A percentile compares a stretch with the other conserved stretches of the same genome.
Evolutionary conservation across 2,888 invertebrate genomes (phyloP).

Genomic region (Cartodere bifasciata): DNA sequence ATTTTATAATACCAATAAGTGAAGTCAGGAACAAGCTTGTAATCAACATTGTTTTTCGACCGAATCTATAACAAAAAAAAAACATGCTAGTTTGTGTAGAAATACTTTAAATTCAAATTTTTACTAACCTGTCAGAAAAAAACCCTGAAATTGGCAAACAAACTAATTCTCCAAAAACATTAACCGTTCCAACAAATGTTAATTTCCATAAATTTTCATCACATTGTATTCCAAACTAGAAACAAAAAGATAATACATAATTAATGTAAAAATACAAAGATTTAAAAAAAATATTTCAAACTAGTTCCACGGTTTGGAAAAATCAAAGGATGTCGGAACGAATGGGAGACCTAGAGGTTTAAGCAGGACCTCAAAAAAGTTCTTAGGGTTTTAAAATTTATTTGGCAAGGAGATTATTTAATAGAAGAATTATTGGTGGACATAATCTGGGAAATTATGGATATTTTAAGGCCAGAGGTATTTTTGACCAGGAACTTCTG

Average conservation of each 20-base stretch:
- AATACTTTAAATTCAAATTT: too few species aligned
- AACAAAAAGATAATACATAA: constrained; percentile 14
- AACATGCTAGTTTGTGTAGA: too few species aligned
- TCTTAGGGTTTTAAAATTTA: too few species aligned
- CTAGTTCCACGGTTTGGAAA: constrained; percentile 1
- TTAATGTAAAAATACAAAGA: not conserved
- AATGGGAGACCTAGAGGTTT: too few species aligned
- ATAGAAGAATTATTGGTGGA: too few species aligned
- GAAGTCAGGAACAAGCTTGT: constrained; percentile 45
- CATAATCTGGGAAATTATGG: too few species aligned
- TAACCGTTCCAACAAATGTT: constrained; percentile 56
- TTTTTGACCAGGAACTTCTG: too few species aligned
- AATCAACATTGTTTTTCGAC: constrained; percentile 44
- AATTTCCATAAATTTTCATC: constrained; percentile 51
- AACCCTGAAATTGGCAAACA: constrained; percentile 51
- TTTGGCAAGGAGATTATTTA: too few species aligned
- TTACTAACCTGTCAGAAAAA: constrained; percentile 46
- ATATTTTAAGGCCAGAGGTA: too few species aligned
- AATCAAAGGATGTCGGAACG: too few species aligned
- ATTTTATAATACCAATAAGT: constrained; percentile 50
- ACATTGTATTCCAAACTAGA: constrained; percentile 49
- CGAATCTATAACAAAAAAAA: constrained; percentile 35
- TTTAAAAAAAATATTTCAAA: not conserved
- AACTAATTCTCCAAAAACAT: constrained; percentile 59
- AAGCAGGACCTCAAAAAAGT: too few species aligned